phyloP scores from a whole-genome alignment of 2,797 vertebrate species.

The Lacerta bilineata region DNA sequence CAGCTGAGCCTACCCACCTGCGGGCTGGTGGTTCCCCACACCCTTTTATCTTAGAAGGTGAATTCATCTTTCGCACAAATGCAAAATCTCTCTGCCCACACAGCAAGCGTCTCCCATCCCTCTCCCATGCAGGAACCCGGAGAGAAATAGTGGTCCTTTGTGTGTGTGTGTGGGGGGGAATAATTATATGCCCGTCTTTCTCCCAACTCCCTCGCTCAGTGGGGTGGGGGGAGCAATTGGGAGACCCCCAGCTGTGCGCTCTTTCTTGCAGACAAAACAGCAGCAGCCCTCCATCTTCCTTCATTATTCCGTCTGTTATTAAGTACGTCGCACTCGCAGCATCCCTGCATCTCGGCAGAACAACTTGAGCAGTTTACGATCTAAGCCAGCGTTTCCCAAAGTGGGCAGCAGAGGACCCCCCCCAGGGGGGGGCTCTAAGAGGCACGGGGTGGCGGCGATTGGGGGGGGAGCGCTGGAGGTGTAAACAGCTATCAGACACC shows the following conservation, averaged over 20 bases:
- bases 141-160: neutral
- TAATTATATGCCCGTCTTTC: no score
- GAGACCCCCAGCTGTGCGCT: neutral
- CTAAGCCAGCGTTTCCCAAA: no score
- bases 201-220: neutral
- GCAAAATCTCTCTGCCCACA: neutral
- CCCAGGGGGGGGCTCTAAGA: no score
- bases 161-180: neutral
- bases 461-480: no score
- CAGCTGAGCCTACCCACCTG: no score
- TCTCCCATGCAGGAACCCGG: neutral
- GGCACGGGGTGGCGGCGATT: no score
- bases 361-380: neutral
- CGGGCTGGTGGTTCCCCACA: neutral
- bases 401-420: no score
- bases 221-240: neutral
- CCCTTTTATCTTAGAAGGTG: neutral
- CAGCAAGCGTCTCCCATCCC: neutral
- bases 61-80: neutral
- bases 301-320: neutral
- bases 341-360: neutral
- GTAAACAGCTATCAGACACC: no score
- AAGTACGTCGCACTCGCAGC: neutral
- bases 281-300: neutral
- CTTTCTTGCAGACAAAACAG: neutral